These are phyloP conservation scores for Meteorus cinctellus DNA, from an alignment of 2,888 invertebrate species.

Conservation along the genomic window DNA sequence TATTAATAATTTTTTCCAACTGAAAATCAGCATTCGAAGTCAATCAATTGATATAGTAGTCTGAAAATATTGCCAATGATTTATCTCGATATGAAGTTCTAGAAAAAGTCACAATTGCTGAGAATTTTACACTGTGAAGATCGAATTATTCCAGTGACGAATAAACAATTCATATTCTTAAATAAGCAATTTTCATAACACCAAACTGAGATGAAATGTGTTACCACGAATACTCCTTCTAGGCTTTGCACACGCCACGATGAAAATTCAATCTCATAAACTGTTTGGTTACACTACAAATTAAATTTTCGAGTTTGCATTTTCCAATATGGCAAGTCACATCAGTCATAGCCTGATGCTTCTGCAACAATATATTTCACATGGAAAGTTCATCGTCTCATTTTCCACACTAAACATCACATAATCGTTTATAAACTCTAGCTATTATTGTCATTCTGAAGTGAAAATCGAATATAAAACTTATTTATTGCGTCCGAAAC, in stretches of 20 bases:
- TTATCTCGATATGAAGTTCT: no score
- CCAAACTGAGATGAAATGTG: background rate
- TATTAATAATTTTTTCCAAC: background rate
- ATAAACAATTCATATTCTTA: background rate
- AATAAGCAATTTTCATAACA: background rate
- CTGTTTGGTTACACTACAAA: conserved; percentile 7
- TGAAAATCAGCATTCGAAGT: background rate
- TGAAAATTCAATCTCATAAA: conserved; percentile 14
- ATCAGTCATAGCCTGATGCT: background rate
- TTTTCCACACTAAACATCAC: conserved; percentile 5
- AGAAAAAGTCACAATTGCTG: no score
- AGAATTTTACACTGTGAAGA: no score
- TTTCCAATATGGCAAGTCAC: background rate
- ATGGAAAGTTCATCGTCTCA: conserved; percentile 18
- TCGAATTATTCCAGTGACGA: no score
- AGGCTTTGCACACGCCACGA: conserved; percentile 7
- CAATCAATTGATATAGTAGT: background rate
- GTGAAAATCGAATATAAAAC: background rate
- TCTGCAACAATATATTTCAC: background rate
- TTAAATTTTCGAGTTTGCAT: conserved; percentile 13
- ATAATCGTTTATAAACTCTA: conserved; percentile 26
- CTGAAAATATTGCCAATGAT: no score
- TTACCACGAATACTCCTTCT: background rate
- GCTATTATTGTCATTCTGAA: conserved; percentile 6
- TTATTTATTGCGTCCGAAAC: conserved; percentile 5